A percentile compares a stretch with the other conserved stretches of the same genome.
Evolutionary conservation across 2,888 invertebrate species (phyloP).

Genomic region (Chrysina gloriosa): DNA sequence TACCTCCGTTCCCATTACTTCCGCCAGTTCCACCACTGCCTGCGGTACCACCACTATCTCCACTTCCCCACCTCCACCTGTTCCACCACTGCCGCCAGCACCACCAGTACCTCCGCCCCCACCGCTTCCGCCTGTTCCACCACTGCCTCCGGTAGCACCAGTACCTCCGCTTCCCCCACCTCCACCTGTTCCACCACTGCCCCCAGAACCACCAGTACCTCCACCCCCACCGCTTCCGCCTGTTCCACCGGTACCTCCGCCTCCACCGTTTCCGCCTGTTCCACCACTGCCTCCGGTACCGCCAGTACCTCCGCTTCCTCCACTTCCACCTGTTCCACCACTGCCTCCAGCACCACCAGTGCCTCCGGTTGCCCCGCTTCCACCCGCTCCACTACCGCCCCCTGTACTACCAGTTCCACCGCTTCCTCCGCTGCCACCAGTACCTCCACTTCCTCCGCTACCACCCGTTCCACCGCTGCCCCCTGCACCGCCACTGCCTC

Average conservation of each 20-base stretch:
- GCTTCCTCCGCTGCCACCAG: constrained; percentile 20
- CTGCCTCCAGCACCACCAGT: constrained; percentile 34
- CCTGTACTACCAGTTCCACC: constrained; percentile 30
- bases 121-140: no score
- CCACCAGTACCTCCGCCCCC: constrained; percentile 21
- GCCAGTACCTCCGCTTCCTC: constrained; percentile 23
- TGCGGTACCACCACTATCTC: constrained; percentile 26
- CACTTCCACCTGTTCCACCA: constrained; percentile 18
- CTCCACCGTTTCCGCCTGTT: no score
- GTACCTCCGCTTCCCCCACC: constrained; percentile 15
- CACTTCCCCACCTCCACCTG: constrained; percentile 33
- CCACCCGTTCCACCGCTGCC: not conserved
- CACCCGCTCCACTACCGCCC: constrained; percentile 13
- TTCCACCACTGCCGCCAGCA: constrained; percentile 44
- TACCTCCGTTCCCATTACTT: not conserved
- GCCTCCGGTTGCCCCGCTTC: constrained; percentile 44
- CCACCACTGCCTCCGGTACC: constrained; percentile 16
- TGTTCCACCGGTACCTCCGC: no score
- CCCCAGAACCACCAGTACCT: constrained; percentile 22
- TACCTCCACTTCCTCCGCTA: constrained; percentile 1
- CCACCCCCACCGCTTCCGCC: constrained; percentile 15
- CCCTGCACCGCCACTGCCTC: constrained; percentile 21
- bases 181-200: not conserved
- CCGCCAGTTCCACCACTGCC: constrained; percentile 10
- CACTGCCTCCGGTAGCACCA: constrained; percentile 19